Evolutionary conservation across 2,888 invertebrate genomes (phyloP).

Genomic region (Pammene aurita): DNA sequence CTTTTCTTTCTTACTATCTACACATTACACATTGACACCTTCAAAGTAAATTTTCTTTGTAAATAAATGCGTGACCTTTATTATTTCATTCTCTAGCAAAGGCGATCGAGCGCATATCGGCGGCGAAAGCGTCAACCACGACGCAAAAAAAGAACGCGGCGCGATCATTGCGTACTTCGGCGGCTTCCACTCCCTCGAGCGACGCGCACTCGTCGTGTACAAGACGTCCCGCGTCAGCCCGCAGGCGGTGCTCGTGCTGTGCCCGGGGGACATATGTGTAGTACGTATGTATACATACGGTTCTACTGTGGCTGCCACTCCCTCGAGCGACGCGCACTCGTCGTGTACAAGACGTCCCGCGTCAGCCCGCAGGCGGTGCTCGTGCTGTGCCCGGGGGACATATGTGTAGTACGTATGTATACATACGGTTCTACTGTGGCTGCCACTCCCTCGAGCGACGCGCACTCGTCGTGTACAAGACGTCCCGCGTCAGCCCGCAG

Average conservation of each 20-base stretch:
- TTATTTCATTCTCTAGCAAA: constrained; percentile 65
- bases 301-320: constrained; percentile 78
- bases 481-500: constrained; percentile 83
- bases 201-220: constrained; percentile 81
- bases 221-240: constrained; percentile 85
- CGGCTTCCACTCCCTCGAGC: constrained; percentile 80
- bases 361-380: constrained; percentile 84
- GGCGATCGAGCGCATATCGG: constrained; percentile 83
- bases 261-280: constrained; percentile 52
- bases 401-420: constrained; percentile 47
- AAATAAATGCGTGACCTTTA: not conserved
- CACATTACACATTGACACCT: too few relatives aligned
- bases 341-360: constrained; percentile 83
- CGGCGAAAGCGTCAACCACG: constrained; percentile 86
- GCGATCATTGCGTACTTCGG: constrained; percentile 82
- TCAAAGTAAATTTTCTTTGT: too few relatives aligned
- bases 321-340: constrained; percentile 76
- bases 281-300: constrained; percentile 41
- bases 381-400: constrained; percentile 74
- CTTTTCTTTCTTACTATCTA: too few relatives aligned
- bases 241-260: constrained; percentile 83
- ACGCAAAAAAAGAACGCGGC: constrained; percentile 58
- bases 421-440: constrained; percentile 60
- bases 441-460: constrained; percentile 81
- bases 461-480: constrained; percentile 82